Base-by-base conservation (phyloP, 2,888 invertebrate genomes). In the Leucophora obtusa region DNA sequence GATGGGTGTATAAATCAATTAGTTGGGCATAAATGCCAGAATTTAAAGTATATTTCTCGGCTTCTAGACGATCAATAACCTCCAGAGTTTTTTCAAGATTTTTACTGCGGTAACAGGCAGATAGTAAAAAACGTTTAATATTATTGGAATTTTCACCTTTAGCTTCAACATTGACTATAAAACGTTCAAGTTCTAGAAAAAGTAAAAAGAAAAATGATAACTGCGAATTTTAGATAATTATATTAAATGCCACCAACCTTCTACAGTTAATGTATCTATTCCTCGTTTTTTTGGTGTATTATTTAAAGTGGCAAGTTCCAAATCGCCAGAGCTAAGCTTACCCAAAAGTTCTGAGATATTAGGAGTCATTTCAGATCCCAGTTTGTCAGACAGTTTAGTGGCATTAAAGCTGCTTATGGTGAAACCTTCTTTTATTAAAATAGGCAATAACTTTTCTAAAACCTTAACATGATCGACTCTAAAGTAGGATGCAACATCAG, bases 331-430 rank as follows among this genome's bases (percentile, higher is more conserved):
- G 4, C 93, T 93, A 4, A 96, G 90, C 85, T 93, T 92, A 0
- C 92, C 91, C 9, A 96, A 89, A 18, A 93, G 87, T 83, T 92
- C 92, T 0, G 94, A 93, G 50, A 95, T 91, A 81, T 91, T 90
- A 0, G 93, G 91, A 0, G 94, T 94, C 91, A 95, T 91, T 79
- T 93, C 92, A 51, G 93, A 92, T 0, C 93, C 94, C 1, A 96
- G 87, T 83, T 91, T 92, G 43, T 93, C 93, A 85, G 94, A 93
- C 38, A 96, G 90, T 15, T 89, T 90, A 84, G 94, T 93, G 0
- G 95, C 95, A 54, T 92, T 89, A 2, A 89, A 86, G 33, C 92
- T 92, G 28, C 92, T 93, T 33, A 96, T 93, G 59, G 93, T 92
- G 17, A 96, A 86, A 0, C 95, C 95, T 85, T 93, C 92, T 3